A percentile compares a stretch with the other conserved stretches of the same genome.
Evolutionary conservation across 2,113 vertebrate genomes (phyloP).

Genomic region (Clarias macrocephalus): DNA sequence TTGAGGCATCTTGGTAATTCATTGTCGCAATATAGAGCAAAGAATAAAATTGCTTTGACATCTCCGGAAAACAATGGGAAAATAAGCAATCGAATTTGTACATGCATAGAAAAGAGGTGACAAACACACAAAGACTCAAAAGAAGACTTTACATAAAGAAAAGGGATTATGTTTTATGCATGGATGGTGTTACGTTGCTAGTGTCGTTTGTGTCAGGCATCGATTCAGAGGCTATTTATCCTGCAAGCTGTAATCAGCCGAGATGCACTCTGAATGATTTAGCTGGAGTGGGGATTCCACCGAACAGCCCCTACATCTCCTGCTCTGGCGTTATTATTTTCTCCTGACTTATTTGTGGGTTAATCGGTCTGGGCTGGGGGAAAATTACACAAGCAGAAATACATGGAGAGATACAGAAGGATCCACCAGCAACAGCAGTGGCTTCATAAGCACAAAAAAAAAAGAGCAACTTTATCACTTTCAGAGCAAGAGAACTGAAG

Average conservation of each 20-base stretch:
- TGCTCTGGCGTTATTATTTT: conserved; percentile 37
- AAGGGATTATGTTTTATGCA: too few species aligned
- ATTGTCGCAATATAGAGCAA: conserved; percentile 49
- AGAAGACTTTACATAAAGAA: too few species aligned
- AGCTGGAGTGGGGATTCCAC: conserved; percentile 10
- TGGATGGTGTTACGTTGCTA: conserved; percentile 6
- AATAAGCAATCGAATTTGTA: conserved; percentile 55
- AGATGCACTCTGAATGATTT: conserved; percentile 38
- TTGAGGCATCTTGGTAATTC: conserved; percentile 49
- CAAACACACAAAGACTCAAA: not conserved
- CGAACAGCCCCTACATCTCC: conserved; percentile 7
- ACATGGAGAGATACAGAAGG: not conserved
- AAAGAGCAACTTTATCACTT: not conserved
- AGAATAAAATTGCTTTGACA: conserved; percentile 53
- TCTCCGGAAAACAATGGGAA: not conserved
- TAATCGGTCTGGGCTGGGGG: conserved; percentile 48
- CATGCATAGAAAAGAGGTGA: conserved; percentile 22
- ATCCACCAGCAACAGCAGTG: not conserved
- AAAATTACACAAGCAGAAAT: conserved; percentile 48
- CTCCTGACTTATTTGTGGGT: conserved; percentile 51
- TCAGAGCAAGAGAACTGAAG: not conserved
- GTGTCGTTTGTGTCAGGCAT: conserved; percentile 47
- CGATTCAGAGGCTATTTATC: conserved; percentile 50
- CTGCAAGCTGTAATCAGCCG: conserved; percentile 20
- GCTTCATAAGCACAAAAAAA: not conserved